Evolutionary conservation across 2,113 vertebrate species (phyloP).

Genomic region (Vanacampus margaritifer): DNA sequence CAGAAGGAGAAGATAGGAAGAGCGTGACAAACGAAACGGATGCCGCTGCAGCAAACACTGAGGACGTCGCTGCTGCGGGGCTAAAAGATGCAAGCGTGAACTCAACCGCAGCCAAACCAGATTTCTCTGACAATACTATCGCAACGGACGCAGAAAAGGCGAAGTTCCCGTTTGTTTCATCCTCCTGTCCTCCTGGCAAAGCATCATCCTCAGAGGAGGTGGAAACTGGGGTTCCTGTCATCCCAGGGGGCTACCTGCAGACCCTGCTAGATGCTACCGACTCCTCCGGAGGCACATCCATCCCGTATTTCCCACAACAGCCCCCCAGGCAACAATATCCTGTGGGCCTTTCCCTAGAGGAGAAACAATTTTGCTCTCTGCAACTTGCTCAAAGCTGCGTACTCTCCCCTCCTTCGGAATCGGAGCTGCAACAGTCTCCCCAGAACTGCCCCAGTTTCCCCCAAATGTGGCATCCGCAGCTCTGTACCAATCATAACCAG

Average conservation of each 20-base stretch:
- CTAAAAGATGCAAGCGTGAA: constrained; percentile 76
- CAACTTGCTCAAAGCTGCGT: constrained; percentile 90
- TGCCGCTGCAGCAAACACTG: constrained; percentile 73
- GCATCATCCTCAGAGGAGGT: constrained; percentile 83
- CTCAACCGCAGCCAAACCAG: constrained; percentile 79
- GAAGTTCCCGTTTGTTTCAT: constrained; percentile 87
- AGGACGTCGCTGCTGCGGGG: constrained; percentile 71
- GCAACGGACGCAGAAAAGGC: constrained; percentile 81
- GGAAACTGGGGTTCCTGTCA: constrained; percentile 85
- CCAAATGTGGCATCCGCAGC: constrained; percentile 81
- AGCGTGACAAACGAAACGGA: constrained; percentile 68
- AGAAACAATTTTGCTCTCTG: constrained; percentile 86
- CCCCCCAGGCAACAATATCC: constrained; percentile 80
- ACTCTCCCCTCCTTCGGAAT: constrained; percentile 89
- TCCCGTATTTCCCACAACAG: constrained; percentile 87
- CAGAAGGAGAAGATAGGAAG: constrained; percentile 63
- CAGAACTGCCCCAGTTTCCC: constrained; percentile 83
- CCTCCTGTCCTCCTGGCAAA: constrained; percentile 88
- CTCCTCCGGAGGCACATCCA: constrained; percentile 81
- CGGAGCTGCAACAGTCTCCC: constrained; percentile 90
- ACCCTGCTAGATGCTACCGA: constrained; percentile 96
- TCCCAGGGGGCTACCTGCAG: constrained; percentile 97
- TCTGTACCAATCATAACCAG: constrained; percentile 67
- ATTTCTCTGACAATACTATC: constrained; percentile 80
- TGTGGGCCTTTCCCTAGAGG: constrained; percentile 78